Evolutionary conservation across 64 coral and sea anemone species (phyloP).

Genomic region (Anthopleura sola): DNA sequence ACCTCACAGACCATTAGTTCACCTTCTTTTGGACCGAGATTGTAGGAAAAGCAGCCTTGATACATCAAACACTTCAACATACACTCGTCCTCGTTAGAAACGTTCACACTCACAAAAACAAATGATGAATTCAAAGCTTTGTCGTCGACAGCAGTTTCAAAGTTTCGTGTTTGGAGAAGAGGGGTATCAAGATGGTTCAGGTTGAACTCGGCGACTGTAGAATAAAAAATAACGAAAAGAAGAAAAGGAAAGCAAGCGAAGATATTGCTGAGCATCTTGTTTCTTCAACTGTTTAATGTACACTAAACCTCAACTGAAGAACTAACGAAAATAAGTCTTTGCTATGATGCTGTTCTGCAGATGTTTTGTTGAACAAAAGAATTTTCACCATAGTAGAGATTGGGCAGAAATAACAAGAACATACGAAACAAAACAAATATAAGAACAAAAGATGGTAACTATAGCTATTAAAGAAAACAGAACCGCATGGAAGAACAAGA

Average conservation of each 20-base stretch:
- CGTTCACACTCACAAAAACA: constrained; percentile 1
- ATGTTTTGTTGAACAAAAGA: too few species aligned
- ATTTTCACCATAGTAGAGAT: too few species aligned
- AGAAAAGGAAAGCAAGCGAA: not conserved
- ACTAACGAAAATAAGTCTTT: too few species aligned
- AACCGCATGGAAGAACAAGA: too few species aligned
- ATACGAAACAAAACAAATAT: too few species aligned
- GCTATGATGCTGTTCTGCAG: too few species aligned
- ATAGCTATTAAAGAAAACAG: too few species aligned
- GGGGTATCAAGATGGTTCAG: not conserved
- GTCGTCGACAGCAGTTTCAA: not conserved
- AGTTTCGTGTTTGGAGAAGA: not conserved
- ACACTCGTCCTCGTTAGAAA: not conserved
- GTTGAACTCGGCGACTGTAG: not conserved
- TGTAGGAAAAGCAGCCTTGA: not conserved
- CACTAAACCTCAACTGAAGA: too few species aligned
- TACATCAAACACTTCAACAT: not conserved
- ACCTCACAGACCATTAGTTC: not conserved
- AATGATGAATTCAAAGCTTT: not conserved
- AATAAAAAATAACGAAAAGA: not conserved
- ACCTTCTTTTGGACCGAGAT: not conserved
- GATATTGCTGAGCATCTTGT: not conserved
- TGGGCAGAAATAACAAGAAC: too few species aligned
- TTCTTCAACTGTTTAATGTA: not conserved
- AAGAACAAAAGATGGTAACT: too few species aligned